Evolutionary conservation across 2,797 vertebrate species (phyloP).

Genomic region (Smutsia gigantea): DNA sequence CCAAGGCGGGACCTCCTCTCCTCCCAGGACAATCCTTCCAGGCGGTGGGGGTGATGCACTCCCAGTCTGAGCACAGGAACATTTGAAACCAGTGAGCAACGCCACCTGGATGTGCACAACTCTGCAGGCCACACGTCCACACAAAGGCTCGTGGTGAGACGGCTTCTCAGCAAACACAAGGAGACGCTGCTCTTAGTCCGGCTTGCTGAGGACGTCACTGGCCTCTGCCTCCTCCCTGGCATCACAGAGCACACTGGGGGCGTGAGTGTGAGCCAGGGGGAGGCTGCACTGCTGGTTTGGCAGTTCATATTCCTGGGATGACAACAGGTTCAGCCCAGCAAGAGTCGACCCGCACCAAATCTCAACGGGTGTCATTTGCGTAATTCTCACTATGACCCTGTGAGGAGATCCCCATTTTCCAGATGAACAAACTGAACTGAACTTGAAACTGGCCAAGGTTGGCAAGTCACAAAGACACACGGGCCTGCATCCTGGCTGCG

Average conservation of each 20-base stretch:
- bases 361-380: too few relatives aligned
- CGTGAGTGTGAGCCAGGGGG: too few relatives aligned
- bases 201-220: neutral
- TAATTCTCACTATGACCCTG: too few relatives aligned
- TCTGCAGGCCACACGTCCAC: neutral
- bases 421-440: neutral
- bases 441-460: neutral
- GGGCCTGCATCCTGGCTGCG: neutral
- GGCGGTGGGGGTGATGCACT: neutral
- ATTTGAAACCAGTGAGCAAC: neutral
- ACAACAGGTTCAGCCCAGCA: too few relatives aligned
- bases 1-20: fast-evolving
- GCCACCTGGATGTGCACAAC: neutral
- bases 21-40: neutral
- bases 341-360: too few relatives aligned
- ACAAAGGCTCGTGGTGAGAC: neutral
- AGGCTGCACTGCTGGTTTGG: too few relatives aligned
- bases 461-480: neutral
- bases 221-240: neutral
- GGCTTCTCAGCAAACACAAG: neutral
- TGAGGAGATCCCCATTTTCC: too few relatives aligned
- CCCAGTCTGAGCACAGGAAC: neutral
- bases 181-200: neutral
- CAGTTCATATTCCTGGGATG: too few relatives aligned
- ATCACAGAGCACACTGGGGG: neutral